Conservation (phyloP, 2,888 invertebrate genomes). For the Lasioglossum lativentre region DNA sequence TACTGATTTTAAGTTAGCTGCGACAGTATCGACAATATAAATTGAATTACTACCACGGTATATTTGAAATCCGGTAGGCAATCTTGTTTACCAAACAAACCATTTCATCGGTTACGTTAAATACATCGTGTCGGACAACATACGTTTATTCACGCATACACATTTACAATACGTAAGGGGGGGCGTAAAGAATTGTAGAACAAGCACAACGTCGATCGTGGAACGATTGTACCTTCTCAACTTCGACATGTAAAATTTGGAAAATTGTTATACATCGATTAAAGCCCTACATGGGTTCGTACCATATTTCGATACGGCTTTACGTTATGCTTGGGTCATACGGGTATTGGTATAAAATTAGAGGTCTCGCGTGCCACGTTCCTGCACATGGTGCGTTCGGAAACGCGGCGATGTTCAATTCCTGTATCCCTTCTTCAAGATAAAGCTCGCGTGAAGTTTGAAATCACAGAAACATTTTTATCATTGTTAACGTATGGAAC, state of each 20-base stretch:
- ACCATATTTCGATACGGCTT: background rate
- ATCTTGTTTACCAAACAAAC: slow-evolving; percentile 30
- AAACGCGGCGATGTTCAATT: slow-evolving; percentile 23
- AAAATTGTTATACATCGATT: background rate
- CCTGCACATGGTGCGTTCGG: background rate
- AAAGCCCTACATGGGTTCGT: background rate
- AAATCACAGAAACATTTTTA: slow-evolving; percentile 33
- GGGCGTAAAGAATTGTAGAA: slow-evolving; percentile 26
- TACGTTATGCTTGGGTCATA: slow-evolving; percentile 7
- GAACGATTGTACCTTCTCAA: background rate
- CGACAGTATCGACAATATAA: slow-evolving; percentile 17
- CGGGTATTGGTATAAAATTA: slow-evolving; percentile 30
- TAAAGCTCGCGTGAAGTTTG: slow-evolving; percentile 27
- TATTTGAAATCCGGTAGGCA: slow-evolving; percentile 41
- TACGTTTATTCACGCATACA: slow-evolving; percentile 47
- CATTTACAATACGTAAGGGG: slow-evolving; percentile 42
- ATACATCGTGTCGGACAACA: slow-evolving; percentile 49
- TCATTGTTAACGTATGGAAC: slow-evolving; percentile 45
- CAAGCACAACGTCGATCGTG: slow-evolving; percentile 23
- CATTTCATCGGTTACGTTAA: slow-evolving; percentile 31
- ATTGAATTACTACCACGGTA: slow-evolving; percentile 16
- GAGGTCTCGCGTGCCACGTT: background rate
- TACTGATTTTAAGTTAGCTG: slow-evolving; percentile 10
- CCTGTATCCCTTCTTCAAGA: slow-evolving; percentile 19
- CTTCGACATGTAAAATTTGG: background rate